phyloP scores from a whole-genome alignment of 2,113 vertebrate genomes.

The Vulpes ferrilata region DNA sequence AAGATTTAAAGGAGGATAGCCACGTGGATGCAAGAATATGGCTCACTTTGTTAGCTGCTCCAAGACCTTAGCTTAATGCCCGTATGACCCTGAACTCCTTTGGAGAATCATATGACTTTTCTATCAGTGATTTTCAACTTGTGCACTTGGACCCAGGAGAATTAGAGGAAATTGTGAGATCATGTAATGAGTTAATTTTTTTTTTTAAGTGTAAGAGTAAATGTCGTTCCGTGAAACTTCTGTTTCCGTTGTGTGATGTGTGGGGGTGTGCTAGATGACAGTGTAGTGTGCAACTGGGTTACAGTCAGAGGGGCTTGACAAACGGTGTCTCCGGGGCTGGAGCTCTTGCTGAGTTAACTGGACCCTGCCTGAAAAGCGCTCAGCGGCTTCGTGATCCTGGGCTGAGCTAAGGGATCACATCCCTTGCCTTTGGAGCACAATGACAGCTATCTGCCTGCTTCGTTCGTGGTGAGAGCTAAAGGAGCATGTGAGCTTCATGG shows the following conservation, averaged over 20 bases:
- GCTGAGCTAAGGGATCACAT: not conserved
- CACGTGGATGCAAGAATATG: not conserved
- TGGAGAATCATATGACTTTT: not conserved
- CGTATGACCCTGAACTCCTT: not conserved
- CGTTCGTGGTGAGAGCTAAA: not conserved
- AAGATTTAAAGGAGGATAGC: not conserved
- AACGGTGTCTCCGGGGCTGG: not conserved
- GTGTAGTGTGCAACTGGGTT: not conserved
- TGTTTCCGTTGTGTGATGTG: not conserved
- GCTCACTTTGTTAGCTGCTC: not conserved
- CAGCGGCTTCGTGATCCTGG: not conserved
- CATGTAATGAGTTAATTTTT: not conserved
- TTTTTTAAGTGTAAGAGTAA: not conserved
- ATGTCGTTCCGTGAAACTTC: not conserved
- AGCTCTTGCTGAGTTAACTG: not conserved
- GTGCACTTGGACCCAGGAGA: not conserved
- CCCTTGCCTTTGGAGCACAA: not conserved
- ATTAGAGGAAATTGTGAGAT: not conserved
- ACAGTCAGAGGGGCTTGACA: not conserved
- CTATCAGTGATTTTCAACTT: not conserved
- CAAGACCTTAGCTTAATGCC: not conserved
- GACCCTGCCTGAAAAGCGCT: not conserved
- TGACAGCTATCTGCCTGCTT: not conserved
- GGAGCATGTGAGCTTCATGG: not conserved
- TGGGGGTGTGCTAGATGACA: not conserved